Base-by-base conservation (phyloP, 1,140 invertebrate genomes). In the Eueides isabella region DNA sequence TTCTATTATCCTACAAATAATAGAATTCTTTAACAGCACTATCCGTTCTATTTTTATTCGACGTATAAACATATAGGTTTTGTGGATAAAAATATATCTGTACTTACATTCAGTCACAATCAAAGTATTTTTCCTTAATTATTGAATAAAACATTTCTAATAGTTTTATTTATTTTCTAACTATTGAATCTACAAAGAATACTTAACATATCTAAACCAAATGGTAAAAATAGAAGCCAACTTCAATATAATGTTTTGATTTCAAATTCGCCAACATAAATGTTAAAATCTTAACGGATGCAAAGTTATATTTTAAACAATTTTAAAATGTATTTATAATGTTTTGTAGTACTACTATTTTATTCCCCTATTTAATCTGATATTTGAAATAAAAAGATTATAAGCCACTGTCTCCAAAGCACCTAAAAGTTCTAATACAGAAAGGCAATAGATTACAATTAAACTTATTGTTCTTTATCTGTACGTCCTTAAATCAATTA, bases 401-500 rank as follows among this genome's bases (percentile, higher is more conserved):
- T 19, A 44, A 44, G 7, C 7, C 41, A 19, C 5, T 44, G n/a
- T 5, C 2, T 19, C 5, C 5, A 19, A 44, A 19, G 11, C 9
- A 26, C n/a, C 9, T 12, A 26, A 55, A 55, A 26, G 1, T 55
- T 55, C 9, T 26, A 26, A 26, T 26, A 12, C 19, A 9, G 1
- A 19, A 55, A 23, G n/a, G 48, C 48, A 55, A 55, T 55, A 55
- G 2, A 11, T 55, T 55, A 55, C 23, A 55, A 55, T 55, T 55
- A 63, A 63, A 12, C 26, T 63, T 29, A 67, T 55, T 35, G 38
- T 73, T 77, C 70, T 77, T 77, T 77, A 77, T 75, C 23, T 11
- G 48, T 38, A 67, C 44, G 61, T 67, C 44, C 67, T 74, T 80
- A 78, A 80, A 80, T 80, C 73, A 78, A 80, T 80, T 76, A 79